Percentiles rank a stretch among this genome's conserved stretches.
These are phyloP conservation scores for Vulpes ferrilata DNA, from an alignment of 2,113 vertebrate genomes.

Conservation along the genomic window DNA sequence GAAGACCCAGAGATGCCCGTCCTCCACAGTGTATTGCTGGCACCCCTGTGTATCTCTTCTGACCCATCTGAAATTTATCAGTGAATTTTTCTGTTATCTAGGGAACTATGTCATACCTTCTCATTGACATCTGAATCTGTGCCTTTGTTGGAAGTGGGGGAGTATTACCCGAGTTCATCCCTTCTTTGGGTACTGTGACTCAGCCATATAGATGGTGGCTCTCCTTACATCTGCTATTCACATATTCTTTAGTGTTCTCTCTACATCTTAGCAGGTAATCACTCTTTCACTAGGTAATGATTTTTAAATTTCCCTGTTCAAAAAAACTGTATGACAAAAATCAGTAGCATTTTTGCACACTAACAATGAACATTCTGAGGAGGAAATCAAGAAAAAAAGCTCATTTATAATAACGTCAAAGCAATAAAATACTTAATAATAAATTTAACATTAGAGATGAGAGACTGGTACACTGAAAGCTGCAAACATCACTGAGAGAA, in stretches of 20 bases:
- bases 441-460: background rate
- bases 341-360: background rate
- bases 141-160: background rate
- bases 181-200: background rate
- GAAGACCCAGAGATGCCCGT: background rate
- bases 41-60: background rate
- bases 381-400: background rate
- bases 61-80: background rate
- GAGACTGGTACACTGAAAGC: background rate
- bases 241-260: background rate
- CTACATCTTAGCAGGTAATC: background rate
- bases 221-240: background rate
- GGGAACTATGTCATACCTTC: background rate
- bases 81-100: background rate
- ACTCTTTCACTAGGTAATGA: background rate
- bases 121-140: background rate
- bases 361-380: background rate
- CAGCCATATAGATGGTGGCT: background rate
- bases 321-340: background rate
- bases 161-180: background rate
- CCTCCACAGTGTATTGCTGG: background rate
- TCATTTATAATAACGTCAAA: background rate
- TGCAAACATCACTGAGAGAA: background rate
- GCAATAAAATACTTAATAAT: background rate
- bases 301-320: background rate